Evolutionary conservation across 2,888 invertebrate species (phyloP), one percentile per base, ranked within the genome.

Genomic region (Xestobium rufovillosum): DNA sequence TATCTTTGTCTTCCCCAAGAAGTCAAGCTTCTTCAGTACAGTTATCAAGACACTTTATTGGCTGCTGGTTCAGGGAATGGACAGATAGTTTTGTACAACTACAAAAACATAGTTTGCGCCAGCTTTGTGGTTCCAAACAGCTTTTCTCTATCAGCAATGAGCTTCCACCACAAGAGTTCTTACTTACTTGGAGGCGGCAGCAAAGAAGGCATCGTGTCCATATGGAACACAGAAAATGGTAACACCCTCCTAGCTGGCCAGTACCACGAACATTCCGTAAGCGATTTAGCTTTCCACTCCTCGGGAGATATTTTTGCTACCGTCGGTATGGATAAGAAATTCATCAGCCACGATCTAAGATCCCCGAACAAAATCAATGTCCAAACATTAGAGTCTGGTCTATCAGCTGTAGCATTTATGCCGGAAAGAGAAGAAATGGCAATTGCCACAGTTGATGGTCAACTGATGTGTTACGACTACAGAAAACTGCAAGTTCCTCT

Each of bases 21-120:
- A 2, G 47, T 60, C 15, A 48, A 50, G 27, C 44, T 53, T 34
- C 38, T 63, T 25, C 52, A 56, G 11, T 60, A 56, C 37, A 54
- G 53, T 2, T 38, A 39, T 3, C 49, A 55, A 12, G 60, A 60
- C 39, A 45, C 45, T 9, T 49, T 50, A 36, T 34, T 55, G n/a
- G 48, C 48, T 4, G 47, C 44, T 3, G 51, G 52, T 14, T 48
- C 46, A 27, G 23, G 34, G 8, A 47, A 44, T 26, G 50, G 50
- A 2, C 43, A 48, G 11, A 46, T 55, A 11, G 43, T 48, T 14
- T 39, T 55, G 30, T 50, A 46, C 31, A 45, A 50, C 17, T 9
- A 10, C 8, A 28, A 38, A n/a, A 47, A 42, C 29, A 42, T 38
- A 15, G 44, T 40, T 32, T 40, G 44, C 29, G 51, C 49, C 3